These are phyloP conservation scores for Neuroscelio doddi DNA, from an alignment of 2,888 invertebrate genomes.

Conservation along the genomic window DNA sequence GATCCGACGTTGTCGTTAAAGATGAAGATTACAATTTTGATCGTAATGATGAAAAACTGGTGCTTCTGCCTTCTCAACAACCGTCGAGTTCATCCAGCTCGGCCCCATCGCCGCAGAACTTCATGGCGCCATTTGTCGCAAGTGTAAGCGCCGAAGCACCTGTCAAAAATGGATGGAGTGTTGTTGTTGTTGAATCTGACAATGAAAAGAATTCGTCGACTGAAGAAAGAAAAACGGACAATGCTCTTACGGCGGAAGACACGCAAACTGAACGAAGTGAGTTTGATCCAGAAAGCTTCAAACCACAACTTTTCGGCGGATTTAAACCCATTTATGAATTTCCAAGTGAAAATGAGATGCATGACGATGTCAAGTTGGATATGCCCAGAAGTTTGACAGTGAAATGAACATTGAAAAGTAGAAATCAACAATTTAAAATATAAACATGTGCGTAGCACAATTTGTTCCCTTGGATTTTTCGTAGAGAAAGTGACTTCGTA, in stretches of 20 bases:
- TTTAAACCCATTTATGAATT: constrained; percentile 80
- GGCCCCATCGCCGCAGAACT: constrained; percentile 74
- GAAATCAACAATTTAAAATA: no score
- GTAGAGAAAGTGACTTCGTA: background rate
- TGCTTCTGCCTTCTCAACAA: constrained; percentile 66
- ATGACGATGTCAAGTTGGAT: no score
- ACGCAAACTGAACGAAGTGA: constrained; percentile 61
- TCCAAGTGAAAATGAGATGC: constrained; percentile 55
- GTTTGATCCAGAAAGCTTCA: constrained; percentile 80
- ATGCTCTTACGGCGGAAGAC: constrained; percentile 49
- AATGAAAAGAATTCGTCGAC: constrained; percentile 1
- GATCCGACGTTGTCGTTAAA: constrained; percentile 44
- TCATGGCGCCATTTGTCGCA: constrained; percentile 81
- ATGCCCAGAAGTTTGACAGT: no score
- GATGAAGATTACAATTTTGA: constrained; percentile 41
- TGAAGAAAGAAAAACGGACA: constrained; percentile 46
- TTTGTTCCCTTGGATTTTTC: constrained; percentile 2
- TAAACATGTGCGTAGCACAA: no score
- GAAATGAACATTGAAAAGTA: background rate
- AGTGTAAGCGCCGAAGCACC: constrained; percentile 77
- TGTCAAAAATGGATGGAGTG: constrained; percentile 77
- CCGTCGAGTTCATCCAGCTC: constrained; percentile 68
- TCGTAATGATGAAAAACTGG: constrained; percentile 55
- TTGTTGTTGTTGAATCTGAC: constrained; percentile 66
- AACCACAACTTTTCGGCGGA: constrained; percentile 80